Base-by-base conservation (phyloP, 2,113 vertebrate genomes). In the Psophia crepitans region DNA sequence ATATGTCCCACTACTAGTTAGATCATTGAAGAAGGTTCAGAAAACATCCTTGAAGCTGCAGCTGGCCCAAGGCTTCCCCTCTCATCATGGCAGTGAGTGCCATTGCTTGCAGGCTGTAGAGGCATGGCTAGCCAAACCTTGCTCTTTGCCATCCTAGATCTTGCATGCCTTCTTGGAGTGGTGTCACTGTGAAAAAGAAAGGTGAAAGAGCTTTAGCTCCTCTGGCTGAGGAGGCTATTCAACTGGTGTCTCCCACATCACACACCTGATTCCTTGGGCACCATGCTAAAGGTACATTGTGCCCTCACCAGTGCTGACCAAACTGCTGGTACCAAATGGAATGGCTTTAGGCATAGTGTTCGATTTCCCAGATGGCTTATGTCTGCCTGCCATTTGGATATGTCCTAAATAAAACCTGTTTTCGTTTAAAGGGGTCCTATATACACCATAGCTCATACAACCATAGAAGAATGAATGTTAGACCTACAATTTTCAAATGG, bases 61-160 rank as follows among this genome's bases (percentile, higher is more conserved):
- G 32, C 14, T 1, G 3, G 24, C 24, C 24, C 7, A 51, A 56
- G 41, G 33, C 28, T 48, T 8, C 41, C 44, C 14, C 17, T 78
- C 28, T 82, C 43, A 51, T 23, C 7, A 10, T 20, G 43, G 48
- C 0, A 0, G 9, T 33, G 30, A 41, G 33, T 33, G n/a, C 19
- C 23, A 27, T 30, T 4, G 8, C 30, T 35, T 69, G n/a, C 15
- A 33, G 37, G 30, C 28, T 66, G n/a, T 32, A 19, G 85, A 32
- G 70, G 17, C 70, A 8, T 5, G 4, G 41, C 13, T 28, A 56
- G 24, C 14, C 74, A 92, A 92, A 2, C 28, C 21, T 56, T 44
- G 35, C 46, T 46, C 16, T 71, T 43, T 63, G 41, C 51, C 57
- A 19, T 44, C 7, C 19, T 8, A 48, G 37, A 66, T 51, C 24